Conservation (phyloP, 2,797 vertebrate genomes). For the Sebastes oblongus region DNA sequence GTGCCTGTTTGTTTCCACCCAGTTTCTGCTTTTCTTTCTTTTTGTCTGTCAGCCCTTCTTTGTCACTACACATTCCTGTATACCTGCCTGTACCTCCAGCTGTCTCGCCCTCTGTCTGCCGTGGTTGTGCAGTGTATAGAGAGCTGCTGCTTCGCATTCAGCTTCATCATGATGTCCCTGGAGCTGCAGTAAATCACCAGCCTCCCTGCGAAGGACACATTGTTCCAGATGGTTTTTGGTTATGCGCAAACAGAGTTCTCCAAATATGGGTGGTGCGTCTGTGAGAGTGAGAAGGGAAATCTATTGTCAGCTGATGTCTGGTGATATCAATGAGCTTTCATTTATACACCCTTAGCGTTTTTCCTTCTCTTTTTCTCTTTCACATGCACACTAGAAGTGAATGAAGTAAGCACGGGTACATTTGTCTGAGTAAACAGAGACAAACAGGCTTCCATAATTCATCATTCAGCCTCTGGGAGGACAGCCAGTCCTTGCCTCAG, state of each 20-base stretch:
- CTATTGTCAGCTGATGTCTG: constrained; percentile 15
- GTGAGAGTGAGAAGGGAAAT: not conserved
- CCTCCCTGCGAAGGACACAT: constrained; percentile 35
- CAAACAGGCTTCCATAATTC: constrained; percentile 69
- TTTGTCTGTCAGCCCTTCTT: not conserved
- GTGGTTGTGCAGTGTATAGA: constrained; percentile 18
- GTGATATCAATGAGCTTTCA: constrained; percentile 35
- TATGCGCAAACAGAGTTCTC: constrained; percentile 10
- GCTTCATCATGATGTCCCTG: constrained; percentile 22
- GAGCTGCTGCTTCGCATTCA: constrained; percentile 35
- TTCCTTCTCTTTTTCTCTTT: not conserved
- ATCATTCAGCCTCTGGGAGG: constrained; percentile 69
- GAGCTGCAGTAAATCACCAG: constrained; percentile 30
- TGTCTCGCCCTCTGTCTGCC: not conserved
- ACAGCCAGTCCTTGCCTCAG: constrained; percentile 51
- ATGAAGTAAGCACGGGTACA: constrained; percentile 37
- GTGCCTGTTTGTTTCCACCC: not conserved
- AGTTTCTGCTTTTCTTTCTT: not conserved
- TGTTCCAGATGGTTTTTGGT: constrained; percentile 22
- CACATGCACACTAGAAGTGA: constrained; percentile 21
- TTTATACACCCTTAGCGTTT: constrained; percentile 29
- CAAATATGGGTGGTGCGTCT: not conserved
- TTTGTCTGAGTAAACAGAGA: constrained; percentile 64
- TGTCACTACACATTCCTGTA: not conserved
- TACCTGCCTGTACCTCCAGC: not conserved